These are phyloP conservation scores for Plemyria rubiginata DNA, from an alignment of 2,888 invertebrate species.

Conservation along the genomic window DNA sequence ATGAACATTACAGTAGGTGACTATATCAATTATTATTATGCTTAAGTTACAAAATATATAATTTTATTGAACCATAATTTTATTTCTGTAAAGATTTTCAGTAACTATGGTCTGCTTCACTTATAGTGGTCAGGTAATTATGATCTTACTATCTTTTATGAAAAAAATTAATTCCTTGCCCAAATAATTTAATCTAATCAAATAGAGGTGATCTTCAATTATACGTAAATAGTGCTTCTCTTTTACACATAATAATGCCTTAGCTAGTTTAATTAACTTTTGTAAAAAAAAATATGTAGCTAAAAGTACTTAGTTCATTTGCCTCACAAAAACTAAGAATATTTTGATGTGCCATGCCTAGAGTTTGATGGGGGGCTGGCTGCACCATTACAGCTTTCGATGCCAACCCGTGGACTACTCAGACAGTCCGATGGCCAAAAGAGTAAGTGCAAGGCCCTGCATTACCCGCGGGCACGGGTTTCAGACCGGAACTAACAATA, in stretches of 20 bases:
- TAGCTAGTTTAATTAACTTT: background rate
- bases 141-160: conserved; percentile 2
- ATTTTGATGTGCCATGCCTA: conserved; percentile 77
- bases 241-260: background rate
- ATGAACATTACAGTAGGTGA: too few species aligned
- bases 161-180: background rate
- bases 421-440: conserved; percentile 90
- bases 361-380: conserved; percentile 96
- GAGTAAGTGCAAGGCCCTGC: conserved; percentile 88
- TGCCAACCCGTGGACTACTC: conserved; percentile 97
- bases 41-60: background rate
- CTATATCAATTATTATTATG: too few species aligned
- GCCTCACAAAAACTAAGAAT: conserved; percentile 45
- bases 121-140: conserved; percentile 19
- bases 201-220: background rate
- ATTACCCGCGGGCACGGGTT: conserved; percentile 49
- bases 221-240: background rate
- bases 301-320: background rate
- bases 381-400: conserved; percentile 93
- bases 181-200: background rate
- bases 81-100: conserved; percentile 5
- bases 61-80: background rate
- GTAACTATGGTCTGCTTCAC: conserved; percentile 9
- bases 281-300: background rate
- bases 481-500: conserved; percentile 64